A percentile compares a stretch with the other conserved stretches of the same genome.
phyloP scores from a whole-genome alignment of 2,113 vertebrate genomes.

The Clarias macrocephalus region DNA sequence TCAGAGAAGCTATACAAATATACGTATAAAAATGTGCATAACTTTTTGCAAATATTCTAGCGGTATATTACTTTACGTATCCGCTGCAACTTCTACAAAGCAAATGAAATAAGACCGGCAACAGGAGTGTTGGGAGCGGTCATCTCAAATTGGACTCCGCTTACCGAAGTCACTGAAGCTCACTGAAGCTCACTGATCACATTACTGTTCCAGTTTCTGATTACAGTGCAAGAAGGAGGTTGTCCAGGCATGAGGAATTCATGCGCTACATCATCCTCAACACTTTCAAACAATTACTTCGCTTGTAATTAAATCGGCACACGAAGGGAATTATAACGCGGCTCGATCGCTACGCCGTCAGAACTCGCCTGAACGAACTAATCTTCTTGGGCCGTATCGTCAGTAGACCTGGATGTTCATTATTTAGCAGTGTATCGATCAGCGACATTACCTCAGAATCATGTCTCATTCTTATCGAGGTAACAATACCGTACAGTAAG shows the following conservation, averaged over 20 bases:
- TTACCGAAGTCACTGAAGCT: constrained; percentile 10
- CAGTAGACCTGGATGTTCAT: background rate
- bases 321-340: background rate
- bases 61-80: background rate
- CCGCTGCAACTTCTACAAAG: background rate
- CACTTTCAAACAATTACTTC: constrained; percentile 24
- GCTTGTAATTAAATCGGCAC: constrained; percentile 1
- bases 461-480: too few relatives aligned
- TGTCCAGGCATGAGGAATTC: constrained; percentile 24
- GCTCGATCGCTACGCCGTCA: background rate
- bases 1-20: background rate
- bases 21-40: background rate
- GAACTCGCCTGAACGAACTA: background rate
- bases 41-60: too few relatives aligned
- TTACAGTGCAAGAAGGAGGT: constrained; percentile 23
- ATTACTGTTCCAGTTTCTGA: constrained; percentile 11
- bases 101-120: background rate
- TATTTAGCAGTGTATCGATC: background rate
- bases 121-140: background rate
- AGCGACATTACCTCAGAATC: background rate
- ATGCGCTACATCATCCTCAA: constrained; percentile 28
- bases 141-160: background rate
- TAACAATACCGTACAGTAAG: too few relatives aligned
- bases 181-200: background rate
- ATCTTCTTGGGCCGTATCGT: background rate